Conservation (phyloP, 1,140 invertebrate species). For the Hyphantria cunea region DNA sequence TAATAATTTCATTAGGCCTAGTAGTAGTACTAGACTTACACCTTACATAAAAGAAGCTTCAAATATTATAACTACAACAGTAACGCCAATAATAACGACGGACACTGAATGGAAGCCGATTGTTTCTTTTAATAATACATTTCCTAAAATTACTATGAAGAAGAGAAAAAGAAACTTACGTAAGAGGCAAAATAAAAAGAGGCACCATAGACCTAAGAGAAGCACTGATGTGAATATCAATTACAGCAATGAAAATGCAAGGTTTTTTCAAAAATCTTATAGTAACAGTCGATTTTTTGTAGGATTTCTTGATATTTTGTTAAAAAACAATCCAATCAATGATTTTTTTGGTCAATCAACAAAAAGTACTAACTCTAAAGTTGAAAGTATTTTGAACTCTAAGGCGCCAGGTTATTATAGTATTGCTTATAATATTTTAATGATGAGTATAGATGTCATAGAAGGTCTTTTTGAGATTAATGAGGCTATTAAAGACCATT, state of each 20-base stretch:
- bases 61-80: constrained; percentile 35
- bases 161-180: constrained; percentile 28
- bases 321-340: constrained; percentile 39
- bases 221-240: constrained; percentile 25
- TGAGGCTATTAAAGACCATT: constrained; percentile 25
- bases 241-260: not conserved
- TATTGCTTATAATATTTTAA: constrained; percentile 54
- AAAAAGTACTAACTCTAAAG: constrained; percentile 46
- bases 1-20: constrained; percentile 43
- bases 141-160: constrained; percentile 13
- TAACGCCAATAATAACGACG: constrained; percentile 20
- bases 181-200: constrained; percentile 27
- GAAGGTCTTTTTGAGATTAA: constrained; percentile 55
- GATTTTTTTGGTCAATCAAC: constrained; percentile 43
- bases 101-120: constrained; percentile 70
- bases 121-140: constrained; percentile 36
- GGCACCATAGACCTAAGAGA: constrained; percentile 43
- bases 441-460: constrained; percentile 57
- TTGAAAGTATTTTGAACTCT: constrained; percentile 46
- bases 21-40: constrained; percentile 51
- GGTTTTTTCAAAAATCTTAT: not conserved
- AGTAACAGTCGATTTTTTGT: constrained; percentile 38
- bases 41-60: constrained; percentile 49
- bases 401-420: constrained; percentile 53
- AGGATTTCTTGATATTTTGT: constrained; percentile 38